A percentile compares a stretch with the other conserved stretches of the same genome.
Conservation (phyloP, 2,113 vertebrate species). For the Maccullochella peelii region DNA sequence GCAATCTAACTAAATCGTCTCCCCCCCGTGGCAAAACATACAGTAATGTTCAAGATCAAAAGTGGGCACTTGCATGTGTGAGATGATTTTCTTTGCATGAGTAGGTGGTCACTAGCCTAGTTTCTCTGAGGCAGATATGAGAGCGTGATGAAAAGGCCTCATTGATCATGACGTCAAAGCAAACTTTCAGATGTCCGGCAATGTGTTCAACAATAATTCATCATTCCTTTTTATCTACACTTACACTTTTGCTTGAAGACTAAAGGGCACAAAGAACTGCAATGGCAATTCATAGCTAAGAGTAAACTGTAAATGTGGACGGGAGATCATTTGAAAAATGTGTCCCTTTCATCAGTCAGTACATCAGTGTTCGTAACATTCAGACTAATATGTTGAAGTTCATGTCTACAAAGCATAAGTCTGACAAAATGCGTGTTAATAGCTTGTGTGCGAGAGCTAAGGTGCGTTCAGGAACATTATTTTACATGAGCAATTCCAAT, state of each 20-base stretch:
- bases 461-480: neutral
- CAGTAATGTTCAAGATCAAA: slow-evolving; percentile 35
- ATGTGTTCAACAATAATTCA: slow-evolving; percentile 46
- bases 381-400: neutral
- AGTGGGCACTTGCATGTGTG: slow-evolving; percentile 1
- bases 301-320: neutral
- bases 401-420: neutral
- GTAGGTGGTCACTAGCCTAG: slow-evolving; percentile 39
- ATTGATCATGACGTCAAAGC: slow-evolving; percentile 64
- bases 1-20: slow-evolving; percentile 2
- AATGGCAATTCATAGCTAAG: neutral
- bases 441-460: neutral
- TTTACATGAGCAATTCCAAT: neutral
- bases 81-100: slow-evolving; percentile 2
- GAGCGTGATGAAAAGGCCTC: slow-evolving; percentile 46
- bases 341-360: neutral
- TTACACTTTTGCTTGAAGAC: slow-evolving; percentile 23
- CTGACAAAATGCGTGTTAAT: neutral
- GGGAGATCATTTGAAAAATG: neutral
- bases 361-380: neutral
- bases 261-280: slow-evolving; percentile 11
- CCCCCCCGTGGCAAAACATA: slow-evolving; percentile 18
- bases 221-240: slow-evolving; percentile 51
- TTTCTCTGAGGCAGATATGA: slow-evolving; percentile 36
- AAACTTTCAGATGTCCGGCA: slow-evolving; percentile 56